Conservation (phyloP, 2,888 invertebrate genomes). For the Odontocolon sp. region DNA sequence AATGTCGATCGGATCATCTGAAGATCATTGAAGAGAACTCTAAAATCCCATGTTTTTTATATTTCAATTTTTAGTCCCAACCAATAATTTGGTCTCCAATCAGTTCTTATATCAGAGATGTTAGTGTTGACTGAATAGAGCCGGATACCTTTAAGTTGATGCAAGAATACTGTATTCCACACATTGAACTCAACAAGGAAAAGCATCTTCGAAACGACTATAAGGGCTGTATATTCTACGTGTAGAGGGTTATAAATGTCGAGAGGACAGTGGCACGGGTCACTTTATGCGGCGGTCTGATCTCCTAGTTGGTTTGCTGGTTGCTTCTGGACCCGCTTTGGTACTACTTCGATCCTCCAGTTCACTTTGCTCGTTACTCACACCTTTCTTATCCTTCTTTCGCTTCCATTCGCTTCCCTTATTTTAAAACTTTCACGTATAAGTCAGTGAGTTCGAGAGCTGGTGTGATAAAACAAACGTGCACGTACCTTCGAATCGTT, state of each 20-base stretch:
- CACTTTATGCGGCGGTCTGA: conserved; percentile 39
- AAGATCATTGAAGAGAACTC: background rate
- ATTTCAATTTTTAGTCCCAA: too few relatives aligned
- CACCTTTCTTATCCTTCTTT: conserved; percentile 35
- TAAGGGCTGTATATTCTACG: conserved; percentile 48
- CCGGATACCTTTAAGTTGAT: background rate
- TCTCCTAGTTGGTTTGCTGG: conserved; percentile 51
- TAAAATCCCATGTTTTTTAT: too few relatives aligned
- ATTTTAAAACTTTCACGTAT: conserved; percentile 7
- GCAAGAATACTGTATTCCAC: background rate
- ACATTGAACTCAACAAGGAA: background rate
- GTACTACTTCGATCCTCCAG: conserved; percentile 18
- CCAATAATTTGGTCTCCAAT: too few relatives aligned
- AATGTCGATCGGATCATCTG: background rate
- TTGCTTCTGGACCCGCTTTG: conserved; percentile 53
- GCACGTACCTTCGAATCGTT: conserved; percentile 29
- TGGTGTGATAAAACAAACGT: conserved; percentile 42
- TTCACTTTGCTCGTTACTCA: conserved; percentile 42
- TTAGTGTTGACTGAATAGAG: background rate
- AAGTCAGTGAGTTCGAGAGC: conserved; percentile 15
- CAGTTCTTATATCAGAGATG: too few relatives aligned
- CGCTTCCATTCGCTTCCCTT: conserved; percentile 13
- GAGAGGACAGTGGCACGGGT: background rate
- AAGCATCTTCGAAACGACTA: conserved; percentile 8
- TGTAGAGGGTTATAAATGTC: conserved; percentile 57